Percentiles rank a stretch among this genome's conserved stretches.
These are phyloP conservation scores for Pelosia muscerda DNA, from an alignment of 2,888 invertebrate genomes.

Conservation along the genomic window DNA sequence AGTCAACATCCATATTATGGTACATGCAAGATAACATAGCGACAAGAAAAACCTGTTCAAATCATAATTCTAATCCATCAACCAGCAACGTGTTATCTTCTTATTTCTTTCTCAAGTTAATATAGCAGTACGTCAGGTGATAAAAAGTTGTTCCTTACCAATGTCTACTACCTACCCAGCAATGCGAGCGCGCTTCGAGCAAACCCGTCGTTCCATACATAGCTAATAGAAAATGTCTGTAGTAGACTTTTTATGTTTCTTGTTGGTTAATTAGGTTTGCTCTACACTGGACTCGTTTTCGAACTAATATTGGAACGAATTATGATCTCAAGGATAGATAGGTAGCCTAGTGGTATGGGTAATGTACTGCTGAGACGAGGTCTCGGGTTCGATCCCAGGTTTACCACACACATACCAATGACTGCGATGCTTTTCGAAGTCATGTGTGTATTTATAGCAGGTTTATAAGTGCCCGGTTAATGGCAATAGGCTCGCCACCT, in stretches of 20 bases:
- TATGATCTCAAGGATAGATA: too few relatives aligned
- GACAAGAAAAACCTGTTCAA: background rate
- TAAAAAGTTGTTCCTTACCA: conserved; percentile 28
- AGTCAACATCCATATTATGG: too few relatives aligned
- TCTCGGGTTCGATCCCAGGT: too few relatives aligned
- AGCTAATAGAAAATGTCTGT: conserved; percentile 30
- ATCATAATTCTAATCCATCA: conserved; percentile 3
- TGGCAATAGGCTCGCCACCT: too few relatives aligned
- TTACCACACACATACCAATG: too few relatives aligned
- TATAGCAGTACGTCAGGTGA: conserved; percentile 15
- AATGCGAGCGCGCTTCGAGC: conserved; percentile 26
- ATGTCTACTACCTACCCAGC: too few relatives aligned
- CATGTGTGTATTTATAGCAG: too few relatives aligned
- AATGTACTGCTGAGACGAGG: too few relatives aligned
- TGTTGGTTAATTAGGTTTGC: background rate
- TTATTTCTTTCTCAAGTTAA: conserved; percentile 2
- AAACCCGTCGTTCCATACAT: conserved; percentile 18
- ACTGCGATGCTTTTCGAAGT: too few relatives aligned
- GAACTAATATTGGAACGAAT: background rate
- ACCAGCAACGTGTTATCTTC: background rate
- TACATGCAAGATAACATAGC: background rate
- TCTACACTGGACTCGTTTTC: background rate
- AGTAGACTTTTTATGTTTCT: background rate
- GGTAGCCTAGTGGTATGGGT: too few relatives aligned
- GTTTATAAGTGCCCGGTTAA: too few relatives aligned